phyloP scores from a whole-genome alignment of 2,797 vertebrate genomes.

The Melanotaenia nigrans region DNA sequence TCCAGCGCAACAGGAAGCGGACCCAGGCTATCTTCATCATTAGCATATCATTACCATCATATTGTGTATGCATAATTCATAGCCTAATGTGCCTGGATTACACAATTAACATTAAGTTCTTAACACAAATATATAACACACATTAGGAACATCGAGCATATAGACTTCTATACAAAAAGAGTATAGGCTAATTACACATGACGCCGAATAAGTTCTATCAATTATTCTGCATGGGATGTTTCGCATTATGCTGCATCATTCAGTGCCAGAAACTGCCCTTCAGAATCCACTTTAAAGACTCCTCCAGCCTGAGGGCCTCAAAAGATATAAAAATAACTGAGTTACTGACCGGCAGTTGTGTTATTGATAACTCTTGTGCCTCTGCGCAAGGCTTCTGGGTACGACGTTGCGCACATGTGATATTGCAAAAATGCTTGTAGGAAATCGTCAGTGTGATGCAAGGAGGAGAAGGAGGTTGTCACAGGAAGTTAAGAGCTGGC shows the following conservation, averaged over 20 bases:
- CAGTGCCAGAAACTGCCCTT: conserved; percentile 33
- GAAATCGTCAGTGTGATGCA: conserved; percentile 51
- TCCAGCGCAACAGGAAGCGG: conserved; percentile 56
- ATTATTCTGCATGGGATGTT: conserved; percentile 9
- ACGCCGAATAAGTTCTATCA: conserved; percentile 21
- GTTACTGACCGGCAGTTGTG: conserved; percentile 49
- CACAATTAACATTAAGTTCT: conserved; percentile 56
- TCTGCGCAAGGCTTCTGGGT: conserved; percentile 32
- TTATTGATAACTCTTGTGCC: conserved; percentile 51
- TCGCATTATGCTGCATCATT: conserved; percentile 40
- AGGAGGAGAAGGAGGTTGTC: conserved; percentile 49
- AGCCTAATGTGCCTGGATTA: conserved; percentile 56
- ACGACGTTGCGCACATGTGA: conserved; percentile 27
- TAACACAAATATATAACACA: conserved; percentile 16
- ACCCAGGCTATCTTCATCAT: conserved; percentile 56
- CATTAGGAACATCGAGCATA: conserved; percentile 32
- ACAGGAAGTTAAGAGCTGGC: conserved; percentile 38
- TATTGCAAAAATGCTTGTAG: conserved; percentile 28
- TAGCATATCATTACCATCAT: conserved; percentile 68
- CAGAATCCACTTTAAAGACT: conserved; percentile 47
- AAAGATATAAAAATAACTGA: conserved; percentile 57
- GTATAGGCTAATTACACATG: conserved; percentile 44
- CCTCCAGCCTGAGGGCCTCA: conserved; percentile 35
- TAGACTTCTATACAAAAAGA: conserved; percentile 27
- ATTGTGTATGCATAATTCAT: conserved; percentile 67